Conservation (phyloP, 2,797 vertebrate genomes). For the Otolemur crassicaudatus region DNA sequence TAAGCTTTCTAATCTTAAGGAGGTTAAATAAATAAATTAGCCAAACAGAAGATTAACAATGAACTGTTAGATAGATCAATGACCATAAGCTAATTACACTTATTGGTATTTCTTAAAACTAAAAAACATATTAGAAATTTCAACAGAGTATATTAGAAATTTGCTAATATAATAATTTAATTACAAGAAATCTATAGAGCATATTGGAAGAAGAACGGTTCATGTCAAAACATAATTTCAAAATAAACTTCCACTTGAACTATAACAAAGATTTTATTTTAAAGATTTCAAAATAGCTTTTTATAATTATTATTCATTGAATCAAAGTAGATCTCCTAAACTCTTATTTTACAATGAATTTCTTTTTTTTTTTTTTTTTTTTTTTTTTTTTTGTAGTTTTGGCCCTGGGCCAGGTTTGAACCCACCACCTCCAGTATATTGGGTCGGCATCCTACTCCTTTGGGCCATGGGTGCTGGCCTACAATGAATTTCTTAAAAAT, state of each 20-base stretch:
- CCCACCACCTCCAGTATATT: no score
- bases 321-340: neutral
- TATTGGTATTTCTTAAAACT: constrained; percentile 14
- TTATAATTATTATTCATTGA: constrained; percentile 11
- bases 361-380: neutral
- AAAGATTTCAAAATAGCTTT: constrained; percentile 1
- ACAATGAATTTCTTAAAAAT: constrained; percentile 25
- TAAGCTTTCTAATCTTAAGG: constrained; percentile 22
- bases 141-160: neutral
- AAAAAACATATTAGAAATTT: neutral
- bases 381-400: no score
- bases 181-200: constrained; percentile 3
- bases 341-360: neutral
- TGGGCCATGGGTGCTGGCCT: neutral
- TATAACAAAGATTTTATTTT: neutral
- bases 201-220: constrained; percentile 15
- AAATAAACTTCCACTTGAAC: constrained; percentile 18
- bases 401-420: no score
- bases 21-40: constrained; percentile 40
- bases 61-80: neutral
- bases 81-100: neutral
- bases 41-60: neutral
- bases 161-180: constrained; percentile 39
- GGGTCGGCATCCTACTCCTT: no score
- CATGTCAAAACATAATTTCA: constrained; percentile 35